phyloP scores from a whole-genome alignment of 1,140 invertebrate genomes.

The Centruroides vittatus region DNA sequence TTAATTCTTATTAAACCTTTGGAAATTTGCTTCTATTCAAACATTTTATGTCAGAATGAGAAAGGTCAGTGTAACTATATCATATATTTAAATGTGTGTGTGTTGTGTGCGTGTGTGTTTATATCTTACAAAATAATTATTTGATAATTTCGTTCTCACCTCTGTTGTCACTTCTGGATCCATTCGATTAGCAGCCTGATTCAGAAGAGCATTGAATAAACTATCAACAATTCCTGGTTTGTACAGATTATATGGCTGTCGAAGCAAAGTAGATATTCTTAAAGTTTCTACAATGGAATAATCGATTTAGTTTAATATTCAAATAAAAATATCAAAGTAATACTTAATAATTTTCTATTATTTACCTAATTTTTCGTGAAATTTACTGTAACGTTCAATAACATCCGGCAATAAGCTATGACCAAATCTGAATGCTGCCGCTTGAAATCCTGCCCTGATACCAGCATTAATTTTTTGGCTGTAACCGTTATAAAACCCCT shows the following conservation, averaged over 20 bases:
- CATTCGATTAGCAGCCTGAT: slow-evolving; percentile 87
- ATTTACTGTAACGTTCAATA: slow-evolving; percentile 81
- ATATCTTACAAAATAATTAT: too few species aligned
- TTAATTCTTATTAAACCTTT: too few species aligned
- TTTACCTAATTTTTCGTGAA: slow-evolving; percentile 62
- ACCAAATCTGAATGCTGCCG: slow-evolving; percentile 78
- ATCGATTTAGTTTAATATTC: too few species aligned
- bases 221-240: slow-evolving; percentile 77
- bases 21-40: too few species aligned
- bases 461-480: slow-evolving; percentile 67
- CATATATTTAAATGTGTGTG: too few species aligned
- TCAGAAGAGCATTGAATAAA: slow-evolving; percentile 80
- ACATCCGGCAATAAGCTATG: slow-evolving; percentile 75
- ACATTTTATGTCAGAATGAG: too few species aligned
- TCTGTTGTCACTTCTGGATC: slow-evolving; percentile 85
- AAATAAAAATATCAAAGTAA: too few species aligned
- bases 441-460: slow-evolving; percentile 69
- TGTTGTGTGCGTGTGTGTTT: too few species aligned
- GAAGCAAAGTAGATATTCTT: slow-evolving; percentile 66
- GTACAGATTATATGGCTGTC: slow-evolving; percentile 77
- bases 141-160: slow-evolving; percentile 16
- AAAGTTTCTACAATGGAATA: slow-evolving; percentile 48
- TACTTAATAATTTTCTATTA: too few species aligned
- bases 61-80: too few species aligned
- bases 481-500: slow-evolving; percentile 43